These are phyloP conservation scores for Ptyas mucosa DNA, from an alignment of 2,113 vertebrate genomes.

Conservation along the genomic window DNA sequence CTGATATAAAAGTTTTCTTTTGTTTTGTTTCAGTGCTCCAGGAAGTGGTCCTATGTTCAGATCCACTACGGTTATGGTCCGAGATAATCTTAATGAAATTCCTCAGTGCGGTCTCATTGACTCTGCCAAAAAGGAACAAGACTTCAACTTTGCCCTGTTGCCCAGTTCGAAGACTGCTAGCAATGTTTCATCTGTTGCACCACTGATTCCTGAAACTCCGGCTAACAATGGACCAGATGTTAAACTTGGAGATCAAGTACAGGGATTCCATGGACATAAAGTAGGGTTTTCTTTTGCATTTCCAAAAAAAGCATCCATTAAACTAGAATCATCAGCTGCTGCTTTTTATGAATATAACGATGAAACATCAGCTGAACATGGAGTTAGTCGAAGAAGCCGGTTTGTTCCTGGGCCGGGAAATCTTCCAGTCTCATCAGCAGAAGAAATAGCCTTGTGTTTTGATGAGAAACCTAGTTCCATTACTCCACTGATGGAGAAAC, in stretches of 20 bases:
- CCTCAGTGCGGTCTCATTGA: slow-evolving; percentile 49
- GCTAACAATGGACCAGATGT: slow-evolving; percentile 35
- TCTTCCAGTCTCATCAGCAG: slow-evolving; percentile 53
- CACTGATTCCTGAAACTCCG: slow-evolving; percentile 45
- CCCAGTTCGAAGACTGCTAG: slow-evolving; percentile 38
- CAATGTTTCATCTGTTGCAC: slow-evolving; percentile 28
- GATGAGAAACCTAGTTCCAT: slow-evolving; percentile 58
- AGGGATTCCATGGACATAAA: slow-evolving; percentile 70
- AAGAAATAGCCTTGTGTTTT: slow-evolving; percentile 55
- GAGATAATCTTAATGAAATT: slow-evolving; percentile 63
- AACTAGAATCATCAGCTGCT: slow-evolving; percentile 83
- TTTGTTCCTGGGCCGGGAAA: slow-evolving; percentile 65
- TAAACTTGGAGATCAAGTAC: slow-evolving; percentile 63
- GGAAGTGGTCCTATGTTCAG: slow-evolving; percentile 90
- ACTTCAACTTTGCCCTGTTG: slow-evolving; percentile 37
- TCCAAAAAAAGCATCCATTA: slow-evolving; percentile 80
- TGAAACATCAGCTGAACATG: slow-evolving; percentile 65
- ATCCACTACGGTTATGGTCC: slow-evolving; percentile 84
- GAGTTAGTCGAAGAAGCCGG: slow-evolving; percentile 69
- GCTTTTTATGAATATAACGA: slow-evolving; percentile 83
- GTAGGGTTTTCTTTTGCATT: slow-evolving; percentile 85
- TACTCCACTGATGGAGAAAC: slow-evolving; percentile 43
- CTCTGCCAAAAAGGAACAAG: slow-evolving; percentile 47
- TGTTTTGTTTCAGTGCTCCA: slow-evolving; percentile 73
- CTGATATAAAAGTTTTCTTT: slow-evolving; percentile 9